Evolutionary conservation across 2,113 vertebrate genomes (phyloP).

Genomic region (Anarhynchus alexandrinus): DNA sequence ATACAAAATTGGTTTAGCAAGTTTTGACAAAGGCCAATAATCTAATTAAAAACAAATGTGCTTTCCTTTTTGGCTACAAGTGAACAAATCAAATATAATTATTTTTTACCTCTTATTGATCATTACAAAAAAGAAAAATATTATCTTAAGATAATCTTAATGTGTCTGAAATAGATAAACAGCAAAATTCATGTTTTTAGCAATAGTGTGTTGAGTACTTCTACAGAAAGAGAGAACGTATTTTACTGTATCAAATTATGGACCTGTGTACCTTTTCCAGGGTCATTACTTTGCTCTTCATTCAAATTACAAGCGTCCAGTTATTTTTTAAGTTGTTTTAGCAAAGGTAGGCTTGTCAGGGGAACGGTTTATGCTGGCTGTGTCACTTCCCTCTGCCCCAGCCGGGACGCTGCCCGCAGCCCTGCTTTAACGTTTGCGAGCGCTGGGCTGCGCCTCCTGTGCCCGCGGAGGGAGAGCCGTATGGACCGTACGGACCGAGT

Average conservation of each 20-base stretch:
- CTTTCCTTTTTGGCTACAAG: not conserved
- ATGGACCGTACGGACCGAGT: not conserved
- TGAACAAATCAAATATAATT: not conserved
- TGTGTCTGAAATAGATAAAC: not conserved
- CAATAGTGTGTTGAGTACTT: not conserved
- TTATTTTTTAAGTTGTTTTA: constrained; percentile 19
- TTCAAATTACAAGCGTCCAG: not conserved
- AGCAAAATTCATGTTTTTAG: not conserved
- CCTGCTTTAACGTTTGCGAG: not conserved
- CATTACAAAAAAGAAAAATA: not conserved
- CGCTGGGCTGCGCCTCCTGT: not conserved
- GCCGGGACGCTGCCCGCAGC: not conserved
- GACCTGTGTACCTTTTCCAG: not conserved
- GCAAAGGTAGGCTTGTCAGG: not conserved
- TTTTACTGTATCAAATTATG: not conserved
- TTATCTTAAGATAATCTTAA: not conserved
- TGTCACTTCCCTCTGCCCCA: not conserved
- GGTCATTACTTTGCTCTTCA: not conserved
- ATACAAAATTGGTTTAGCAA: not conserved
- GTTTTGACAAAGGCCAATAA: not conserved
- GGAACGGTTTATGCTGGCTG: not conserved
- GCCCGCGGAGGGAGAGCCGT: not conserved
- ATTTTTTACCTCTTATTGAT: not conserved
- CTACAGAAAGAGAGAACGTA: not conserved
- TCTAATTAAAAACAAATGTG: not conserved